Evolutionary conservation across 2,888 invertebrate genomes (phyloP), one percentile per base, ranked within the genome.

Genomic region (Limnephilus rhombicus): DNA sequence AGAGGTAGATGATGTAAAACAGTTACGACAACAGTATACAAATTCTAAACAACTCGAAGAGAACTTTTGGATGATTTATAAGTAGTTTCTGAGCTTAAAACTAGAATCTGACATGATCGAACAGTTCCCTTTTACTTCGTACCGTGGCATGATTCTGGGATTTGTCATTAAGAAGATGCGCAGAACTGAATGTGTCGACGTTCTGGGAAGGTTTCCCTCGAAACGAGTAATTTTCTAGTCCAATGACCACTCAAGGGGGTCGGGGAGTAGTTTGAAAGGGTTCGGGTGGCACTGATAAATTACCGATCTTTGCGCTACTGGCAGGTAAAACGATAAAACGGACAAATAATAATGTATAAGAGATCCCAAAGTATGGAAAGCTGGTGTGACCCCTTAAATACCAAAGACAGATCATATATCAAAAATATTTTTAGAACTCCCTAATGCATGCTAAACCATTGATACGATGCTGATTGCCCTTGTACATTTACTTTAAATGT

Each of bases 271-370:
- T 80, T 89, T 41, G 90, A 88, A 89, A 29, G 92, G 87, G 89
- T 49, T 29, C 3, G 86, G 45, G n/a, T 49, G 86, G 49, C n/a
- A 94, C 96, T 97, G 96, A 97, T 97, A 97, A 97, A 97, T 97
- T 96, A 96, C 96, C 95, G 95, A 96, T 96, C 96, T 96, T 96
- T 96, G 96, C 96, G 96, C 96, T 96, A 95, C 96, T 96, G 96
- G 96, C 96, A 97, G 96, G 96, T 97, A 96, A 97, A 97, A 96
- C 45, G 18, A 45, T 53, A 86, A 49, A 49, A 29, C 7, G 13
- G 31, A 49, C 45, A 49, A 86, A 86, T 29, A 86, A 86, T 29
- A 49, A 86, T 18, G 29, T 34, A 83, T 68, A n/a, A 68, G 68
- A 68, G 68, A 7, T 68, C 9, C 68, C 24, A 2, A 24, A 68